These are phyloP conservation scores for Istiophorus platypterus DNA, from an alignment of 2,113 vertebrate species.

Conservation along the genomic window DNA sequence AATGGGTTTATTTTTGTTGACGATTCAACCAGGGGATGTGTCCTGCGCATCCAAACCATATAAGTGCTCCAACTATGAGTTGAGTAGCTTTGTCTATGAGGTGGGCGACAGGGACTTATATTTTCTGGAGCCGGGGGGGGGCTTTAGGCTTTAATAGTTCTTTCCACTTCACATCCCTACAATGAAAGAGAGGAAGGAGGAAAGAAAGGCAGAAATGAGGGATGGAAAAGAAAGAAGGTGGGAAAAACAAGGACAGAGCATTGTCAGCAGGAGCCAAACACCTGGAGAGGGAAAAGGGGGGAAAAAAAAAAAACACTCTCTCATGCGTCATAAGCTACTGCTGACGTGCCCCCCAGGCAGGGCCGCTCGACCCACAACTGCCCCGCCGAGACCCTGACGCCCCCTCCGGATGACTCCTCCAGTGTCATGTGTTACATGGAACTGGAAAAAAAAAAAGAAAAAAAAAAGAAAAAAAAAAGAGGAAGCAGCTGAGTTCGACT, in stretches of 20 bases:
- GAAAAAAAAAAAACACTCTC: too few species aligned
- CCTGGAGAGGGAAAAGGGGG: background rate
- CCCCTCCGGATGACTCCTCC: slow-evolving; percentile 6
- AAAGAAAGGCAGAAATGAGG: slow-evolving; percentile 3
- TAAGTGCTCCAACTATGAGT: background rate
- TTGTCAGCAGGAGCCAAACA: background rate
- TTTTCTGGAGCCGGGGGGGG: background rate
- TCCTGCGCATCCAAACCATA: background rate
- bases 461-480: slow-evolving; percentile 24
- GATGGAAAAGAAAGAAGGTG: background rate
- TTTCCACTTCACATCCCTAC: background rate
- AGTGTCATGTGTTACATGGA: background rate
- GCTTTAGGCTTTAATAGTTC: background rate
- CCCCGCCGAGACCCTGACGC: background rate
- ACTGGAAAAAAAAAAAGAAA: background rate
- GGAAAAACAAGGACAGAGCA: background rate
- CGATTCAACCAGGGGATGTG: background rate
- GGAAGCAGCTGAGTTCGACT: slow-evolving; percentile 21
- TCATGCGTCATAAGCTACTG: background rate
- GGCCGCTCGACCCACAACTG: background rate
- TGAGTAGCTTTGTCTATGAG: background rate
- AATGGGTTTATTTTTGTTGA: background rate
- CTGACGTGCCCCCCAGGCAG: slow-evolving; percentile 13
- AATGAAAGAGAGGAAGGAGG: background rate
- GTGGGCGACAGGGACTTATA: background rate